These are phyloP conservation scores for Apeira syringaria DNA, from an alignment of 2,888 invertebrate species.

Conservation along the genomic window DNA sequence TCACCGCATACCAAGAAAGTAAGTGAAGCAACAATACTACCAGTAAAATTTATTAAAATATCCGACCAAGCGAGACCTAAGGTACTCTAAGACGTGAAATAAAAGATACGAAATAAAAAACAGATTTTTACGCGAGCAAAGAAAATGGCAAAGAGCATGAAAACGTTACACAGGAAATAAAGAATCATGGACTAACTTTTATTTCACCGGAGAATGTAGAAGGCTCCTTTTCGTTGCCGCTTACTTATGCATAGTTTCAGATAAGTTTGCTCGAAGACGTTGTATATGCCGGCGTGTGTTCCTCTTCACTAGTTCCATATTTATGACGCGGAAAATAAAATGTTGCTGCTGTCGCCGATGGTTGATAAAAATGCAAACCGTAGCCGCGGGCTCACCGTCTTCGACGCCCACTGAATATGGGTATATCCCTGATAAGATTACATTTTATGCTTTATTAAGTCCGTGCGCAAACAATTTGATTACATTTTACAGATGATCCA, in stretches of 20 bases:
- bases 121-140: constrained; percentile 26
- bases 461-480: constrained; percentile 44
- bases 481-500: constrained; percentile 33
- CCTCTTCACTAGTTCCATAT: constrained; percentile 68
- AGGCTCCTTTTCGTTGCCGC: constrained; percentile 53
- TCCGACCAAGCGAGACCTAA: too few species aligned
- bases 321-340: constrained; percentile 81
- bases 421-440: constrained; percentile 59
- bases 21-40: too few species aligned
- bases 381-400: constrained; percentile 59
- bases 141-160: constrained; percentile 34
- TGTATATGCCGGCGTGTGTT: constrained; percentile 60
- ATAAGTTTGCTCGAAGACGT: constrained; percentile 76
- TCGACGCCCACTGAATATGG: constrained; percentile 65
- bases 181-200: constrained; percentile 45
- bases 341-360: constrained; percentile 71
- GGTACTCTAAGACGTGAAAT: too few species aligned
- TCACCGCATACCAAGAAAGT: too few species aligned
- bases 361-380: constrained; percentile 81
- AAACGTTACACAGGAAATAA: constrained; percentile 34
- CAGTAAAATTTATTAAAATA: too few species aligned
- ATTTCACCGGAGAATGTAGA: constrained; percentile 47
- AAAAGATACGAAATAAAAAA: constrained; percentile 24
- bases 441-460: constrained; percentile 48
- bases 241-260: constrained; percentile 79